A percentile compares a stretch with the other conserved stretches of the same genome.
Evolutionary conservation across 1,140 invertebrate genomes (phyloP).

Genomic region (Hypothenemus hampei): DNA sequence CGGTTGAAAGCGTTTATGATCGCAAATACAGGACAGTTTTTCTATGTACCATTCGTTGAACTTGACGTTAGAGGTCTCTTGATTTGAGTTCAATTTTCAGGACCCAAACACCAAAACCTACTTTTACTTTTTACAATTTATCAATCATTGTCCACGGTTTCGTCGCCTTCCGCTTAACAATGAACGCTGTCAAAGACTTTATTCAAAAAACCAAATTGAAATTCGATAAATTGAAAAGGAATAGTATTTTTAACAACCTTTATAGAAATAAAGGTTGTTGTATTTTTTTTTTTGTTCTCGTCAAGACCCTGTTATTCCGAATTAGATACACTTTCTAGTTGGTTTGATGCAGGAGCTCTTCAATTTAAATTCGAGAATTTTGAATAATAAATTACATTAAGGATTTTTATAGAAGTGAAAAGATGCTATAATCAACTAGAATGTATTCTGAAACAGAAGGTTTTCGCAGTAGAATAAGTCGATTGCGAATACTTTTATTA

Average conservation of each 20-base stretch:
- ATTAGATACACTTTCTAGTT: slow-evolving; percentile 18
- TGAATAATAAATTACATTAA: neutral
- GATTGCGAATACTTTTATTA: neutral
- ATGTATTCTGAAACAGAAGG: neutral
- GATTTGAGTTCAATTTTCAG: neutral
- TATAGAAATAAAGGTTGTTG: too few species aligned
- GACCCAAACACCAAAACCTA: neutral
- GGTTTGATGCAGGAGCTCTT: neutral
- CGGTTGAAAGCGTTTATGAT: neutral
- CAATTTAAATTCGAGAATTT: neutral
- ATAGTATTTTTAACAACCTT: too few species aligned
- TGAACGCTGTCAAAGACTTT: slow-evolving; percentile 4
- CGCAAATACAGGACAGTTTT: neutral
- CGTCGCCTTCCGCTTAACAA: neutral
- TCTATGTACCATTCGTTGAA: neutral
- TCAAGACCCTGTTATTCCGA: slow-evolving; percentile 2
- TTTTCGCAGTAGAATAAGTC: neutral
- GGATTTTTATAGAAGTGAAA: neutral
- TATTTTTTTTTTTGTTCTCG: slow-evolving; percentile 7
- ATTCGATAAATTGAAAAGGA: slow-evolving; percentile 4
- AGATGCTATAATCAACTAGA: neutral
- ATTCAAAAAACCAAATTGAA: slow-evolving; percentile 11
- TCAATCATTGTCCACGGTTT: neutral
- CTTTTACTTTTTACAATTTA: slow-evolving; percentile 9
- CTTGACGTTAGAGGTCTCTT: neutral